These are phyloP conservation scores for Prunella himalayana DNA, from an alignment of 2,113 vertebrate genomes.

Conservation along the genomic window DNA sequence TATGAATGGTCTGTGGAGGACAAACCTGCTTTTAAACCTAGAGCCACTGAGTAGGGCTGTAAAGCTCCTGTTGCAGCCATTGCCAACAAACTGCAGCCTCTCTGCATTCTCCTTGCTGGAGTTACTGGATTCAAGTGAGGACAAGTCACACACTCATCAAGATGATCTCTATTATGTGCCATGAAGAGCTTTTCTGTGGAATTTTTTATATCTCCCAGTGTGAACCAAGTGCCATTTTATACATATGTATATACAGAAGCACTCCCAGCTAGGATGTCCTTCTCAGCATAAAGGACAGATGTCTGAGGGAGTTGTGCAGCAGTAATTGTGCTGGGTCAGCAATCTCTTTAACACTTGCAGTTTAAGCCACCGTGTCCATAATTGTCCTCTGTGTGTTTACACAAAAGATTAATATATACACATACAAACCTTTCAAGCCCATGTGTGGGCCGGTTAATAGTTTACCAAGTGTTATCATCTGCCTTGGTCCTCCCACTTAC, in stretches of 20 bases:
- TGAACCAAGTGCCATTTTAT: neutral
- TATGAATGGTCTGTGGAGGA: neutral
- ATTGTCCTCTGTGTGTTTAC: slow-evolving; percentile 23
- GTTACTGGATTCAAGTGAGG: neutral
- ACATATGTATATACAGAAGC: neutral
- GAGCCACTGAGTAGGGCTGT: neutral
- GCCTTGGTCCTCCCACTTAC: slow-evolving; percentile 23
- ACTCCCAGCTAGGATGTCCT: neutral
- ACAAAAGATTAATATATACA: slow-evolving; percentile 9
- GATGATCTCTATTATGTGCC: neutral
- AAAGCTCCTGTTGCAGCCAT: neutral
- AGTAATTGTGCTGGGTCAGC: slow-evolving; percentile 7
- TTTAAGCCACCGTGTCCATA: neutral
- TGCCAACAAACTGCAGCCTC: neutral
- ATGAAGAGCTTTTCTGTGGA: neutral
- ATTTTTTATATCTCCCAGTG: neutral
- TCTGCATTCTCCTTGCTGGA: neutral
- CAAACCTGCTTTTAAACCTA: neutral
- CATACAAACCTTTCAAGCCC: neutral
- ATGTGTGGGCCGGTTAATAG: slow-evolving; percentile 52
- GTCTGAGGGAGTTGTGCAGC: neutral
- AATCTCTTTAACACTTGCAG: neutral
- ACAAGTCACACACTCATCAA: neutral
- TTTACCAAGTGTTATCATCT: slow-evolving; percentile 31
- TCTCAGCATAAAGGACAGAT: slow-evolving; percentile 4